These are phyloP conservation scores for Dinocampus coccinellae DNA, from an alignment of 2,888 invertebrate genomes.

Conservation along the genomic window DNA sequence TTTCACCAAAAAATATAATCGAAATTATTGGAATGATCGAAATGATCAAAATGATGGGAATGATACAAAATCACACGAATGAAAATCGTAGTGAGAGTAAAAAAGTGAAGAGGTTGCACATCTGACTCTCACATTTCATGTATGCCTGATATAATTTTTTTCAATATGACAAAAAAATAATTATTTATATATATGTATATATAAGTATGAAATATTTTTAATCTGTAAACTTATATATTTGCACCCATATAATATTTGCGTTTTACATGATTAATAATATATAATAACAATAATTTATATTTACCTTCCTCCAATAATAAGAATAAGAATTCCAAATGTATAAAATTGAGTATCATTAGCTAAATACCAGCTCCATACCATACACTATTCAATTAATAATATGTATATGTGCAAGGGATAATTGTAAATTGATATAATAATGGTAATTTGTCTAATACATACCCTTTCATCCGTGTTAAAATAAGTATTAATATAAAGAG, in stretches of 20 bases:
- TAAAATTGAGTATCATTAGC: conserved; percentile 86
- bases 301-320: conserved; percentile 79
- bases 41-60: too few species aligned
- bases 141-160: background rate
- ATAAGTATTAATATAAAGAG: conserved; percentile 86
- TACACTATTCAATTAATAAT: conserved; percentile 71
- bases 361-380: conserved; percentile 89
- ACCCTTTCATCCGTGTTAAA: conserved; percentile 79
- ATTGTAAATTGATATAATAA: too few species aligned
- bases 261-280: background rate
- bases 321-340: conserved; percentile 76
- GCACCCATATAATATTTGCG: too few species aligned
- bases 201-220: background rate
- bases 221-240: too few species aligned
- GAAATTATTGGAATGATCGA: too few species aligned
- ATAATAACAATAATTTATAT: background rate
- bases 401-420: too few species aligned
- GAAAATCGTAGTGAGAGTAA: background rate
- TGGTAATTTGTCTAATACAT: conserved; percentile 41
- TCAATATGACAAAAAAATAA: background rate
- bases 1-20: background rate
- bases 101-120: background rate
- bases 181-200: background rate
- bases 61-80: too few species aligned
- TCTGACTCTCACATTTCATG: background rate